Evolutionary conservation across 2,888 invertebrate species (phyloP), one percentile per base, ranked within the genome.

Genomic region (Limnephilus marmoratus): DNA sequence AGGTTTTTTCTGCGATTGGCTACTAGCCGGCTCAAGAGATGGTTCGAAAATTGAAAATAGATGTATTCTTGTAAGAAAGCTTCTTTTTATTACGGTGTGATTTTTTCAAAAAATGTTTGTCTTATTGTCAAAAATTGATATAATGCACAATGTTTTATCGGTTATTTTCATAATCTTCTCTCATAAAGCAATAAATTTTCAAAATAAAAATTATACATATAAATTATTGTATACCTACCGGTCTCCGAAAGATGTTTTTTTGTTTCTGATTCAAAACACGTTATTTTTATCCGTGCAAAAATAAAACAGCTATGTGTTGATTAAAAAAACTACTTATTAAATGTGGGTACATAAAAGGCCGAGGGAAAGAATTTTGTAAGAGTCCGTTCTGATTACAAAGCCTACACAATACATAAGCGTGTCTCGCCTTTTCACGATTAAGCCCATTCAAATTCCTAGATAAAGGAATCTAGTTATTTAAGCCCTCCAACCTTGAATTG

Each of bases 381-480:
- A n/a, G 68, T 24, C 68, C 24, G 24, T 49, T 85, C 45, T 45
- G 86, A 86, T 86, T 83, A 15, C 86, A 86, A n/a, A 29, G 88
- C 86, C 18, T 80, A 11, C 37, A 68, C 15, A 49, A 15, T 49
- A 49, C 49, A 12, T 53, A 31, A 15, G 53, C 29, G 68, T 68
- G 68, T 68, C 68, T 34, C 88, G 88, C 41, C 68, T 68, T 86
- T 87, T 87, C 87, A 87, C 31, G 87, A 81, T 81, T 81, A 45
- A 90, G 68, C 90, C 80, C 90, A 91, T 91, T 91, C 89, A 90
- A 91, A 90, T 37, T 91, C 83, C 41, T 91, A 91, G 91, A 91
- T 86, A 91, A 91, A 90, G 90, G 80, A 89, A 80, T 88, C 90
- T 90, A 88, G 91, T 91, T 91, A 41, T 81, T 91, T 15, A 81